Base-by-base conservation (phyloP, 2,888 invertebrate genomes). In the Acleris cristana region DNA sequence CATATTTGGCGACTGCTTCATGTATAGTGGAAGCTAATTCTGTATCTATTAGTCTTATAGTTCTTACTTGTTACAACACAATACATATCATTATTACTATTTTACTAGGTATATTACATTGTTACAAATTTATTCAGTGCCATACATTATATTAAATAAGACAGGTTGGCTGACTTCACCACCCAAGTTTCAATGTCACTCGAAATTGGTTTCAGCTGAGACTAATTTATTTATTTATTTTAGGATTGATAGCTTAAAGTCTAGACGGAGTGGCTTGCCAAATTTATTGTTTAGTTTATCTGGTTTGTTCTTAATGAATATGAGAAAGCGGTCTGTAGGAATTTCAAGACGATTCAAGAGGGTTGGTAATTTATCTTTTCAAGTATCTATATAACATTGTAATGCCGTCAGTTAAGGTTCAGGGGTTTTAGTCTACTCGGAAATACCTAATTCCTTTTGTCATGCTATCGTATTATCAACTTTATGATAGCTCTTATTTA, bases 111-210 rank as follows among this genome's bases (percentile, higher is more conserved):
- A n/a, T n/a, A n/a, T 2, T 23, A 4, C 3, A 26, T 26, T 69
- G 69, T 69, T 70, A 65, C 58, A 68, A 68, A 68, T 57, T 64
- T 55, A 48, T 54, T 44, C 34, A 54, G 16, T 23, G 16, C 6
- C 10, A 10, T 8, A 23, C 16, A 19, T n/a, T 14, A 56, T 18
- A 44, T 44, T 12, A 56, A 56, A 8, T 21, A 16, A 16, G 23
- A 40, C 56, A n/a, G 23, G 21, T 56, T 56, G 56, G 16, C 44
- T 56, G 44, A 44, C 44, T 6, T 16, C 44, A 56, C 19, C n/a
- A 23, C 44, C 40, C 21, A 44, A 56, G 44, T 56, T 52, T 61
- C 56, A 61, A 61, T 66, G 66, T 61, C 66, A 66, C 21, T 30
- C 44, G 14, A 14, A 26, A 52, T 61, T 52, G 21, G 44, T 21